Evolutionary conservation across 2,113 vertebrate species (phyloP), one percentile per base, ranked within the genome.

Genomic region (Callocephalon fimbriatum): DNA sequence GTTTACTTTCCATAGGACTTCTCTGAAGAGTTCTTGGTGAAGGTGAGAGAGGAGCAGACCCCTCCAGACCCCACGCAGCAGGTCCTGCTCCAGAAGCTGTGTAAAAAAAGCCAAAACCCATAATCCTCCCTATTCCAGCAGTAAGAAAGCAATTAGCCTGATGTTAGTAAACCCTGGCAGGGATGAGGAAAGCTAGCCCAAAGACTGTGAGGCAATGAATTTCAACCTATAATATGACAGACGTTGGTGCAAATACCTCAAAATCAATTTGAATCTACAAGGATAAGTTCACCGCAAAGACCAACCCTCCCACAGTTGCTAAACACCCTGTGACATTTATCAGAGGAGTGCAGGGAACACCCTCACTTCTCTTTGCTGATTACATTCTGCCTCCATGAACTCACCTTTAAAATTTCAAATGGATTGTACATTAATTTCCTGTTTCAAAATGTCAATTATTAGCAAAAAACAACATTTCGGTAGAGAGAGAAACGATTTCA

Each of bases 361-460:
- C 25, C 81, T 78, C 58, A 20, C 56, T 93, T 89, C 59, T 87
- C n/a, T 62, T 75, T 82, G 70, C 48, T 93, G 66, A 82, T 90
- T 93, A 77, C n/a, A 62, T 70, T 66, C 84, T 82, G 61, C 27
- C 31, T 73, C 56, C 12, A 2, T n/a, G 40, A 95, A 76, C n/a
- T 76, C 73, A 94, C 53, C 66, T 76, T 71, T 75, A 73, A 85
- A 94, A 91, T 82, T 83, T 76, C 58, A 79, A 70, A 86, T 9
- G 13, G 19, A 84, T 61, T 79, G 66, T 31, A 58, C 40, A 13
- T 82, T 88, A 73, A 90, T 88, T 96, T 89, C 83, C 11, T 3
- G 29, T 59, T 87, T 88, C 62, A 68, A 75, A 93, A 32, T 42
- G 31, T 58, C 62, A 48, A 70, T 68, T 91, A 62, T 88, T 91